These are phyloP conservation scores for Homarus gammarus DNA, from an alignment of 2,888 invertebrate genomes.

Conservation along the genomic window DNA sequence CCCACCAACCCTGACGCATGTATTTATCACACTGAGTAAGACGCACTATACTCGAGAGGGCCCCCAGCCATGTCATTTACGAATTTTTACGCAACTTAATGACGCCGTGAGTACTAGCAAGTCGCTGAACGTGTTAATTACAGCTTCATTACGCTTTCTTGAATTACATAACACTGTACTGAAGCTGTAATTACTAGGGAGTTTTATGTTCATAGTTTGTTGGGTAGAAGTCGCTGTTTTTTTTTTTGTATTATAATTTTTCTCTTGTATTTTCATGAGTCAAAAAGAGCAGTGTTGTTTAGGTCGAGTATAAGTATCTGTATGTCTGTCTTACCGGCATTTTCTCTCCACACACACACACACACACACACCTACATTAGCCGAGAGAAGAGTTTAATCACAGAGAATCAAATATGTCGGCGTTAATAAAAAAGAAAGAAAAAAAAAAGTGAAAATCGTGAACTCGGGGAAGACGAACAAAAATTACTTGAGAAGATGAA, in stretches of 20 bases:
- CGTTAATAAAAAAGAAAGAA: not conserved
- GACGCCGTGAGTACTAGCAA: not conserved
- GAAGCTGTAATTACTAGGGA: too few relatives aligned
- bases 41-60: too few relatives aligned
- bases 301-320: too few relatives aligned
- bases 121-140: not conserved
- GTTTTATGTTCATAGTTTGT: too few relatives aligned
- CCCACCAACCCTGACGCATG: too few relatives aligned
- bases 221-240: too few relatives aligned
- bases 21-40: not conserved
- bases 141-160: not conserved
- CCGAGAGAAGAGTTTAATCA: not conserved
- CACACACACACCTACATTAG: too few relatives aligned
- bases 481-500: not conserved
- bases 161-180: not conserved
- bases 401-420: not conserved
- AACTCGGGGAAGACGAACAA: not conserved
- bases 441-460: not conserved
- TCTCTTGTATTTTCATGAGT: too few relatives aligned
- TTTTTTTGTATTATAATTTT: too few relatives aligned
- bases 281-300: too few relatives aligned
- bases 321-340: too few relatives aligned
- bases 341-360: slow-evolving; percentile 9
- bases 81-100: not conserved
- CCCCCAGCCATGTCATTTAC: too few relatives aligned